Evolutionary conservation across 2,113 vertebrate genomes (phyloP), one percentile per base, ranked within the genome.

Genomic region (Carassius auratus): DNA sequence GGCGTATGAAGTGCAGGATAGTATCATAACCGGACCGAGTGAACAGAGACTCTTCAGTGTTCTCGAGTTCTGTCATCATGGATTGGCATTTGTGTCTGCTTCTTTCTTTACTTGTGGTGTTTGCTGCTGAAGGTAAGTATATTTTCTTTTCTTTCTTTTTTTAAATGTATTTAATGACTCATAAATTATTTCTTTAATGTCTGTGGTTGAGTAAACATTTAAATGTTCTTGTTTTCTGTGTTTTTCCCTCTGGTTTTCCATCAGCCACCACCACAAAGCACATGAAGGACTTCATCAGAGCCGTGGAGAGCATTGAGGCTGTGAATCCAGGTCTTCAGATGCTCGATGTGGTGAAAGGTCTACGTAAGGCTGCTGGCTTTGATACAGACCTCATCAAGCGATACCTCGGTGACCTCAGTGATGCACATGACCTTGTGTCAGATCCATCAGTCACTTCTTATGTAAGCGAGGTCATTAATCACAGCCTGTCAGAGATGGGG

Each of bases 231-330:
- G 30, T 71, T 38, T 21, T 42, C 19, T 38, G 19, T 19, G 15
- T 8, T 68, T 68, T 10, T 10, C 14, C 4, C 48, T 3, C 48
- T 50, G 1, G 1, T 69, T 8, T 42, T 21, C 68, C 9, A 38
- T 23, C 45, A 88, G 87, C 68, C 61, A 50, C 14, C 55, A 59
- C 57, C 62, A 42, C 71, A 42, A 86, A 69, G 62, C 90, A 90
- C 81, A 95, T 97, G 93, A 88, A 94, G 55, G 92, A 94, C 0
- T 90, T 98, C 86, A 91, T 96, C 21, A 50, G 45, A 59, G 93
- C 89, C 0, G 81, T 97, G 79, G 89, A 93, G 52, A 89, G 92
- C 30, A 86, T 96, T 0, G 96, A 97, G 26, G 84, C 83, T 0
- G 14, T n/a, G 0, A 3, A 64, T 3, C 79, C 86, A 17, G 89